Percentiles rank a stretch among this genome's conserved stretches.
Conservation (phyloP, 2,888 invertebrate genomes). For the Lypha dubia region DNA sequence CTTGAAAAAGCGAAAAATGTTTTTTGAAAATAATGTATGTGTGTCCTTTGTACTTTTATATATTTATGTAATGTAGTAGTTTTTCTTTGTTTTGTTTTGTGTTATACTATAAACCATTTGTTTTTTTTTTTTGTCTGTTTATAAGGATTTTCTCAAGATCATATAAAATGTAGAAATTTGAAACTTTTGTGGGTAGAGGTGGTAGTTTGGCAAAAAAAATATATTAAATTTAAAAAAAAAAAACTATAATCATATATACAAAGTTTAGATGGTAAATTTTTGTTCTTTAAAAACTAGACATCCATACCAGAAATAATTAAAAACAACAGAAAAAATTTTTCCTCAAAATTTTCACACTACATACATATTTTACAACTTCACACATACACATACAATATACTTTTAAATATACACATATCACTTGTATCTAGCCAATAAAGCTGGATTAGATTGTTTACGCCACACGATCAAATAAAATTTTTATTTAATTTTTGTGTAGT, state of each 20-base stretch:
- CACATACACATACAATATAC: constrained; percentile 48
- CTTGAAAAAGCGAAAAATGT: neutral
- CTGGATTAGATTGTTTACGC: neutral
- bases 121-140: constrained; percentile 60
- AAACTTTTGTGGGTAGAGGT: constrained; percentile 48
- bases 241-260: neutral
- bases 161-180: constrained; percentile 39
- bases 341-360: constrained; percentile 5
- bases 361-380: constrained; percentile 1
- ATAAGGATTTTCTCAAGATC: constrained; percentile 15
- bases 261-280: constrained; percentile 30
- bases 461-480: neutral
- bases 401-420: constrained; percentile 6
- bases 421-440: constrained; percentile 17
- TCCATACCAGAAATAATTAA: neutral
- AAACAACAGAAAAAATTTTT: constrained; percentile 26
- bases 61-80: constrained; percentile 50
- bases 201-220: constrained; percentile 47
- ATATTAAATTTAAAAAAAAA: constrained; percentile 4
- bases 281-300: neutral
- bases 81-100: constrained; percentile 50
- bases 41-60: constrained; percentile 19
- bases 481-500: constrained; percentile 46
- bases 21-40: constrained; percentile 29
- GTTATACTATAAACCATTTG: constrained; percentile 48